Evolutionary conservation across 2,797 vertebrate species (phyloP), one percentile per base, ranked within the genome.

Genomic region (Notolabrus celidotus): DNA sequence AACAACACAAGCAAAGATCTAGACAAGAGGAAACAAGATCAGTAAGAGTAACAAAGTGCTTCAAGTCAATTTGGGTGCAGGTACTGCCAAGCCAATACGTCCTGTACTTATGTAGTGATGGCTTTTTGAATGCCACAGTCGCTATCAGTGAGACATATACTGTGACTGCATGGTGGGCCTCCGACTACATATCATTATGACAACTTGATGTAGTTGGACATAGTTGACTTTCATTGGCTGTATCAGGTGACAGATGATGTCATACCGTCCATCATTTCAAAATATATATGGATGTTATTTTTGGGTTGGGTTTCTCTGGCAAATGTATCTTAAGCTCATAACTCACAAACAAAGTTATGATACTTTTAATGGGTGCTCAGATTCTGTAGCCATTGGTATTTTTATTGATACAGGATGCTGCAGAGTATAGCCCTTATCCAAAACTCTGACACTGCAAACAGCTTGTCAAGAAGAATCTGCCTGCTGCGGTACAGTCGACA

Each of bases 91-190:
- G n/a, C n/a, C n/a, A n/a, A n/a, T n/a, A n/a, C n/a, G n/a, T n/a
- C n/a, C n/a, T n/a, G n/a, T n/a, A n/a, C n/a, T n/a, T n/a, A n/a
- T n/a, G n/a, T n/a, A n/a, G n/a, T n/a, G n/a, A n/a, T n/a, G 93
- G 95, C 94, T 95, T 3, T 39, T 38, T n/a, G 54, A 57, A 41
- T 33, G 16, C 16, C 2, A 31, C 27, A 49, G 10, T 4, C n/a
- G 11, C 23, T 43, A 20, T 34, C 12, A 20, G 12, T 53, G 16
- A 19, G 27, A 15, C 31, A 36, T 25, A n/a, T 2, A 38, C n/a
- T n/a, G 5, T n/a, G 29, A 5, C 31, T 46, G 22, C 33, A 36
- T n/a, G 20, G 15, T 17, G 19, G 19, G n/a, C 10, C 33, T 61
- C 15, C 39, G 10, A 36, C 33, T 23, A 10, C 9, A 14, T 15